phyloP scores from a whole-genome alignment of 1,140 invertebrate genomes.

The Drosophila tristis region DNA sequence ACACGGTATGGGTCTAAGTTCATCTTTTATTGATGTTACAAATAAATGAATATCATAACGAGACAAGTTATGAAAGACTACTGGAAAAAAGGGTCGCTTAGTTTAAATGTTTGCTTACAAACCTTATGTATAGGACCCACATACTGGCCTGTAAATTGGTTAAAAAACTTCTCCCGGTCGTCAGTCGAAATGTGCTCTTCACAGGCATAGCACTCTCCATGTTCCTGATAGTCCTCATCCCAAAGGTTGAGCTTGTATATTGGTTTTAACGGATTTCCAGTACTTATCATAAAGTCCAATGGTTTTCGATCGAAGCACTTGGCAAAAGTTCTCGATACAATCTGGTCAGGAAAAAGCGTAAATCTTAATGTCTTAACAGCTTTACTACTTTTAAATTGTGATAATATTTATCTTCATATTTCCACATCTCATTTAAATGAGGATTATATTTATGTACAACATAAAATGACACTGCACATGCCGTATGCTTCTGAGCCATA shows the following conservation, averaged over 20 bases:
- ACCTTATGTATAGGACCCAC: not conserved
- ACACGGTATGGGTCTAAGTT: not conserved
- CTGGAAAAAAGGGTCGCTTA: slow-evolving; percentile 1
- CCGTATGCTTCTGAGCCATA: not conserved
- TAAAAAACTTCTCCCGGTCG: not conserved
- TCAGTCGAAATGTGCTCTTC: not conserved
- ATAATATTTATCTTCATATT: slow-evolving; percentile 3
- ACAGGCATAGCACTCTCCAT: not conserved
- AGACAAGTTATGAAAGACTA: slow-evolving; percentile 6
- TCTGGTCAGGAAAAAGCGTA: not conserved
- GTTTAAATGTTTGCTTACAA: not conserved
- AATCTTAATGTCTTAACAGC: no score
- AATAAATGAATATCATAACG: slow-evolving; percentile 3
- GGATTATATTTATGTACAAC: slow-evolving; percentile 5
- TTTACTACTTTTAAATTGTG: no score
- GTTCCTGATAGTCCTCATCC: not conserved
- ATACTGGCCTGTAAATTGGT: slow-evolving; percentile 3
- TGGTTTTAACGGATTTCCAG: not conserved
- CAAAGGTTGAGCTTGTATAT: not conserved
- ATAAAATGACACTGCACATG: slow-evolving; percentile 13
- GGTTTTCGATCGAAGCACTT: not conserved
- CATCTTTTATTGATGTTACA: not conserved
- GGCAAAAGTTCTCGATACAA: slow-evolving; percentile 6
- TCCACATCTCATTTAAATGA: slow-evolving; percentile 2
- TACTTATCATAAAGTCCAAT: not conserved